Evolutionary conservation across 23 tunicate species (phyloP).

Genomic region (Trididemnum clinides): DNA sequence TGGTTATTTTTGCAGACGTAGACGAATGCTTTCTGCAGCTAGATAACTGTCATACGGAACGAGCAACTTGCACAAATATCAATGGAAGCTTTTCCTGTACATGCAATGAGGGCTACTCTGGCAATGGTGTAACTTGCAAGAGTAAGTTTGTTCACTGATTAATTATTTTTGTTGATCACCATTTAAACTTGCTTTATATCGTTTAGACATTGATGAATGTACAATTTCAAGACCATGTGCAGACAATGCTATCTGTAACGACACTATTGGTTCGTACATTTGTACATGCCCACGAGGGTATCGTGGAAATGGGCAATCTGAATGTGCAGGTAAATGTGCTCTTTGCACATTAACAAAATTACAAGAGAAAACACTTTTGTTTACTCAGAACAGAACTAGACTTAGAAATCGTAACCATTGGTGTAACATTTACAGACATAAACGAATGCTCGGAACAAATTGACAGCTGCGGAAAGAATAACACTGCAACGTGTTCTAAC

Average conservation of each 20-base stretch:
- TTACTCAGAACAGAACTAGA: no score
- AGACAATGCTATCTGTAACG: background rate
- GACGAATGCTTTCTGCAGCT: conserved; percentile 3
- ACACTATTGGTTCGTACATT: background rate
- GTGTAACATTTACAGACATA: conserved; percentile 6
- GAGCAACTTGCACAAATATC: background rate
- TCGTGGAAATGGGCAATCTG: conserved; percentile 4
- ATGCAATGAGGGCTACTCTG: background rate
- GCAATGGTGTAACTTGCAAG: background rate
- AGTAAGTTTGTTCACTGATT: background rate
- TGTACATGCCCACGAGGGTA: background rate
- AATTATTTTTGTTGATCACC: no score
- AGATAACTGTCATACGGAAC: background rate
- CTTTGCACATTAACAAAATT: no score
- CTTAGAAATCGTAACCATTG: no score
- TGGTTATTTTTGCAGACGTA: background rate
- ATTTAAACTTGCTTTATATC: no score
- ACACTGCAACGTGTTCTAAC: conserved; percentile 9
- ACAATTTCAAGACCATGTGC: background rate
- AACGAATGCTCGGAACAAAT: conserved; percentile 1
- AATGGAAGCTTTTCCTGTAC: conserved; percentile 1
- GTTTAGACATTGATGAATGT: conserved; percentile 13
- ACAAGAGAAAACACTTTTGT: no score
- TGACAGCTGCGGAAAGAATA: background rate
- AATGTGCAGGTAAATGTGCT: background rate